Base-by-base conservation (phyloP, 1,140 invertebrate species). In the Drosophila setifemur region DNA sequence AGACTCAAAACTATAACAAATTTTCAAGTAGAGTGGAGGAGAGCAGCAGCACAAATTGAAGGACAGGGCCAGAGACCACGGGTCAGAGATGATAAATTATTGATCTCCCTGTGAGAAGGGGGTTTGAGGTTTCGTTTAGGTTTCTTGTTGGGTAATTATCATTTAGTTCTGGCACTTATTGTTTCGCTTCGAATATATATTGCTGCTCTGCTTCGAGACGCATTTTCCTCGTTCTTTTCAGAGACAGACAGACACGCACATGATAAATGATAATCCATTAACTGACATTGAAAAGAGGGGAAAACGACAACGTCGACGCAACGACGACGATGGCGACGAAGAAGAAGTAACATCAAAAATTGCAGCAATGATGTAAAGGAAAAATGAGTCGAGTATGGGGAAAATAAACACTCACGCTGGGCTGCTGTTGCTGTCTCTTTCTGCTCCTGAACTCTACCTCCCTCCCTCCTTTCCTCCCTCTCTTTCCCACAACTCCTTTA, bases 181-280 rank as follows among this genome's bases (percentile, higher is more conserved):
- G 52, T 60, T 71, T 54, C 52, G 35, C 45, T 47, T 19, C 37
- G 43, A 42, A 44, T 47, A 21, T 12, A 7, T 14, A 19, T 50
- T 42, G 14, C 2, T 23, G 21, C 21, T 23, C 21, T 23, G 21
- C 5, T 2, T 3, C 2, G 14, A 3, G 2, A 31, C 29, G 29
- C 29, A 31, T n/a, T 31, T 31, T 31, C 28, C 52, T 31, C 23
- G 11, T n/a, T 37, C 49, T 25, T 33, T 40, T 45, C 39, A 25
- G 39, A 52, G 60, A 44, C n/a, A n/a, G n/a, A n/a, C n/a, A 52
- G 68, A 70, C 79, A 83, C 70, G 75, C 78, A 85, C 69, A 88
- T 88, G 75, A 88, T 88, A 81, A 88, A 88, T 88, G 85, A 81
- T 73, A 88, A 79, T 87, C 78, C 85, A 88, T 88, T 88, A 87